Evolutionary conservation across 2,888 invertebrate genomes (phyloP).

Genomic region (Hedychridium roseum): DNA sequence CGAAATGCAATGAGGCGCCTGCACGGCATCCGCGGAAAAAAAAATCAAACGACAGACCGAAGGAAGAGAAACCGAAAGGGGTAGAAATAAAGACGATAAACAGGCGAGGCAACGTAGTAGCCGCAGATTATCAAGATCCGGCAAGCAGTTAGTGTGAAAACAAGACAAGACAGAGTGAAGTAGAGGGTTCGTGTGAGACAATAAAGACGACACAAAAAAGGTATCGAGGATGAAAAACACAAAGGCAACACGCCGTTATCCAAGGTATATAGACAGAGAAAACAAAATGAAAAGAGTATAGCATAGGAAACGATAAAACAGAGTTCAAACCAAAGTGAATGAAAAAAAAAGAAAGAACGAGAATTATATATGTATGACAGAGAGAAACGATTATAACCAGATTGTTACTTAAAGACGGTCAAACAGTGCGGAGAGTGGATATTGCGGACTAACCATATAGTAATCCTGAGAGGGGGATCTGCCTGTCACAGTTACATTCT

Average conservation of each 20-base stretch:
- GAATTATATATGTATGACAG: conserved; percentile 24
- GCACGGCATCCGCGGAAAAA: too few species aligned
- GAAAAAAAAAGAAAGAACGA: conserved; percentile 28
- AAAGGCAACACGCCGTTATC: too few species aligned
- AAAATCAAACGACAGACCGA: conserved; percentile 18
- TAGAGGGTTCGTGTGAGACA: conserved; percentile 18
- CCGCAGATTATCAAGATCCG: too few species aligned
- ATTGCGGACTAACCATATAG: conserved; percentile 65
- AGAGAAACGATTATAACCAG: conserved; percentile 50
- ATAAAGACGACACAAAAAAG: conserved; percentile 30
- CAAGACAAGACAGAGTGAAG: conserved; percentile 22
- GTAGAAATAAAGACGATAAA: not conserved
- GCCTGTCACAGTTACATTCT: conserved; percentile 65
- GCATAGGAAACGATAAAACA: conserved; percentile 9
- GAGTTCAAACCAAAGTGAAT: conserved; percentile 17
- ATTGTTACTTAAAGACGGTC: conserved; percentile 62
- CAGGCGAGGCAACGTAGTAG: too few species aligned
- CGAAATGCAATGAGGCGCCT: too few species aligned
- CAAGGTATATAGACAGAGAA: too few species aligned
- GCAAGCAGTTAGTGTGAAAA: conserved; percentile 25
- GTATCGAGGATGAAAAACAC: conserved; percentile 32
- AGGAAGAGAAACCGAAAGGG: conserved; percentile 10
- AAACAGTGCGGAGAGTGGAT: conserved; percentile 64
- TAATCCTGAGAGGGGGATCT: conserved; percentile 65
- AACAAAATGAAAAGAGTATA: conserved; percentile 1